A percentile compares a stretch with the other conserved stretches of the same genome.
phyloP scores from a whole-genome alignment of 1,140 invertebrate genomes.

The Drosophila micromelanica region DNA sequence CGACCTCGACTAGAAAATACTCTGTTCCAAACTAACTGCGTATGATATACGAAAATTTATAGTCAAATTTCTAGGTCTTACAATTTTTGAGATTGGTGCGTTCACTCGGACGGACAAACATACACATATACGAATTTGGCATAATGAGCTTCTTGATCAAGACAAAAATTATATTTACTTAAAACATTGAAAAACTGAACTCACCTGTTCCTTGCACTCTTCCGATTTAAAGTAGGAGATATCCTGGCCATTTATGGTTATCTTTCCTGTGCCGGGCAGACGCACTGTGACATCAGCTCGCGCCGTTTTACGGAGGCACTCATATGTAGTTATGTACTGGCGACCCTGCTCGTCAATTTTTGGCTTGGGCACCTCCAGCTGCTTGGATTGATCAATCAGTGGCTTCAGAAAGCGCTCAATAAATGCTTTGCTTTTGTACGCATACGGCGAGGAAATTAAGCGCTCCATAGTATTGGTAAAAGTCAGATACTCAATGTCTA shows the following conservation, averaged over 20 bases:
- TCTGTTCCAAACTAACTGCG: no score
- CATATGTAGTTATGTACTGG: constrained; percentile 88
- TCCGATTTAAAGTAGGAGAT: constrained; percentile 90
- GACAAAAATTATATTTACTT: no score
- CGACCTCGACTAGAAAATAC: no score
- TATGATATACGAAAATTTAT: no score
- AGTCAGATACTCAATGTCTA: constrained; percentile 90
- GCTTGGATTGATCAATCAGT: constrained; percentile 85
- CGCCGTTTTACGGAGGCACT: constrained; percentile 89
- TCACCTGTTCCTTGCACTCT: constrained; percentile 91
- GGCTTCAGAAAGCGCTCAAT: constrained; percentile 89
- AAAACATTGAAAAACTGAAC: constrained; percentile 54
- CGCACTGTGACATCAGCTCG: constrained; percentile 88
- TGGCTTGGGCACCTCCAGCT: constrained; percentile 87
- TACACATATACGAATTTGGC: no score
- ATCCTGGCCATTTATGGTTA: constrained; percentile 92
- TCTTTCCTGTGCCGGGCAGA: constrained; percentile 91
- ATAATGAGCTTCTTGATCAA: no score
- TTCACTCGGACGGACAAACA: no score
- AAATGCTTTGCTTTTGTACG: constrained; percentile 88
- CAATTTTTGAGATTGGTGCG: no score
- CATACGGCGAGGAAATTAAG: constrained; percentile 89
- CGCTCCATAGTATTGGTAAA: constrained; percentile 90
- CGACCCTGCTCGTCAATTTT: constrained; percentile 88
- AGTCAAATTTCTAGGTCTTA: no score